A percentile compares a stretch with the other conserved stretches of the same genome.
Evolutionary conservation across 2,797 vertebrate species (phyloP).

Genomic region (Cyprinodon diabolis): DNA sequence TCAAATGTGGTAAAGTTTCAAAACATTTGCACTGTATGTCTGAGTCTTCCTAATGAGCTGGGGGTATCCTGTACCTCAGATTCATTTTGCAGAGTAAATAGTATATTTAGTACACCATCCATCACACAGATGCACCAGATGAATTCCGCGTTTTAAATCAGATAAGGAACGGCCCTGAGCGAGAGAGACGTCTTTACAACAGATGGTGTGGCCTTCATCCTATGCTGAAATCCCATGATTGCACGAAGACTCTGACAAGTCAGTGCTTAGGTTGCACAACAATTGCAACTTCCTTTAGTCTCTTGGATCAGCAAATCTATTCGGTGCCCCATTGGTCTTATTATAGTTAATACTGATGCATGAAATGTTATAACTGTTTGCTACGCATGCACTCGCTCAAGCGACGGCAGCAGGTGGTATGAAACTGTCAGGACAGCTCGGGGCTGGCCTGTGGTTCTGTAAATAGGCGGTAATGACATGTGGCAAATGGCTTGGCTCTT

Average conservation of each 20-base stretch:
- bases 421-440: conserved; percentile 43
- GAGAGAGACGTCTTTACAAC: conserved; percentile 8
- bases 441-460: conserved; percentile 26
- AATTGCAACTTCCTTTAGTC: not conserved
- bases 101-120: conserved; percentile 14
- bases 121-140: conserved; percentile 2
- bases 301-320: not conserved
- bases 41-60: not conserved
- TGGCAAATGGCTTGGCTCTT: conserved; percentile 9
- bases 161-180: conserved; percentile 10
- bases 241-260: conserved; percentile 5
- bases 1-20: not conserved
- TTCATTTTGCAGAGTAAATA: conserved; percentile 7
- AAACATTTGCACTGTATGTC: not conserved
- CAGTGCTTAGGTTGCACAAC: not conserved
- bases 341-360: conserved; percentile 19
- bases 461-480: conserved; percentile 43
- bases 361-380: conserved; percentile 15
- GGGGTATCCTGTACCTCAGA: conserved; percentile 17
- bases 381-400: conserved; percentile 26
- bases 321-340: conserved; percentile 2
- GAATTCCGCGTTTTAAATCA: conserved; percentile 13
- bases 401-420: conserved; percentile 71
- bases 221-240: not conserved
- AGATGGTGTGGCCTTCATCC: conserved; percentile 7